These are phyloP conservation scores for Lerema accius DNA, from an alignment of 1,140 invertebrate genomes.

Conservation along the genomic window DNA sequence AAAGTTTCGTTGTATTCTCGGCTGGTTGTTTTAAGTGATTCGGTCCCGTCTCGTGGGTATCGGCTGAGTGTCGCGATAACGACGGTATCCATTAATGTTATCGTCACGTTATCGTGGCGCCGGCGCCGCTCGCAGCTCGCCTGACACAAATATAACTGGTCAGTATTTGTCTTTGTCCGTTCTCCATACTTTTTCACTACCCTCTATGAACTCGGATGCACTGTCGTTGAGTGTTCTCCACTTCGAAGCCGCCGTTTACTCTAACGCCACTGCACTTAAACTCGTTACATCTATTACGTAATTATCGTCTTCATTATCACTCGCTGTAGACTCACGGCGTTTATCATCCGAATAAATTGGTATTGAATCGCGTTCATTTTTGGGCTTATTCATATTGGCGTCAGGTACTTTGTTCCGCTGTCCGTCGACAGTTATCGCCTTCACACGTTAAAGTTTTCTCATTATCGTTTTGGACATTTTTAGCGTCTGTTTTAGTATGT, in stretches of 20 bases:
- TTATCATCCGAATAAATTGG: constrained; percentile 2
- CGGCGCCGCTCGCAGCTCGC: constrained; percentile 57
- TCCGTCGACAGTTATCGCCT: background rate
- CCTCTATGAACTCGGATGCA: constrained; percentile 34
- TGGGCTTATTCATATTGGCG: background rate
- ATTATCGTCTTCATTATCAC: constrained; percentile 9
- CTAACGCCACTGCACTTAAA: constrained; percentile 19
- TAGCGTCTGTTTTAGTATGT: too few species aligned
- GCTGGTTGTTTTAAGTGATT: constrained; percentile 46
- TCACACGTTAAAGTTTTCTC: too few species aligned
- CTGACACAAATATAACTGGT: constrained; percentile 62
- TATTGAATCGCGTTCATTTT: background rate
- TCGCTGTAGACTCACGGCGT: background rate
- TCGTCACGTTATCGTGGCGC: constrained; percentile 72
- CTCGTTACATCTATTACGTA: constrained; percentile 18
- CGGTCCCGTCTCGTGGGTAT: constrained; percentile 53
- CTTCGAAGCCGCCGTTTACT: too few species aligned
- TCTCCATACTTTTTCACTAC: constrained; percentile 39
- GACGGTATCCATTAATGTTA: constrained; percentile 75
- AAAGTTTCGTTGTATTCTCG: constrained; percentile 39
- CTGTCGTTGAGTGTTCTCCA: constrained; percentile 34
- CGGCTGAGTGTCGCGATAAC: constrained; percentile 62
- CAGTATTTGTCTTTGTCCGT: constrained; percentile 50
- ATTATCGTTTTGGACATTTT: too few species aligned
- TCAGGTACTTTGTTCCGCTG: background rate